Evolutionary conservation across 2,888 invertebrate genomes (phyloP).

Genomic region (Atethmia centrago): DNA sequence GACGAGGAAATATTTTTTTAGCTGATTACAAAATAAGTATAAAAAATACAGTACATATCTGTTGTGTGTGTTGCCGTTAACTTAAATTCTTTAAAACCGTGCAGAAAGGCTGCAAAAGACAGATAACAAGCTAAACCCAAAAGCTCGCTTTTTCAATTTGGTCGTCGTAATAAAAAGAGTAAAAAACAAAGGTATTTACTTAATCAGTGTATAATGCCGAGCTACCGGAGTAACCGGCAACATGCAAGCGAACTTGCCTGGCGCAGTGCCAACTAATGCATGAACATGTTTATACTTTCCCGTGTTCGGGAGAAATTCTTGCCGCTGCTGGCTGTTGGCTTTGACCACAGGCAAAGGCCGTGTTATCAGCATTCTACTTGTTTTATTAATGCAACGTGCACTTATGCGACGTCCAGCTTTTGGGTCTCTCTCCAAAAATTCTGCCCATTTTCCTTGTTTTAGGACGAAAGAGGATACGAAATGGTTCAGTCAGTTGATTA

Average conservation of each 20-base stretch:
- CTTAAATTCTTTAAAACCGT: conserved; percentile 23
- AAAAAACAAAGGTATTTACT: conserved; percentile 62
- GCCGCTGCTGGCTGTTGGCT: conserved; percentile 50
- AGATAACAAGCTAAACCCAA: conserved; percentile 53
- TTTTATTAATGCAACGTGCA: conserved; percentile 64
- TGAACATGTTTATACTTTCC: conserved; percentile 63
- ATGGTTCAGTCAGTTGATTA: conserved; percentile 30
- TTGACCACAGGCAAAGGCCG: conserved; percentile 64
- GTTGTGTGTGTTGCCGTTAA: neutral
- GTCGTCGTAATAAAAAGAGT: conserved; percentile 33
- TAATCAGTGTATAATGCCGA: conserved; percentile 61
- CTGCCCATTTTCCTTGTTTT: conserved; percentile 26
- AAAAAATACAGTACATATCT: neutral
- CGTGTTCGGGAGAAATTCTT: conserved; percentile 63
- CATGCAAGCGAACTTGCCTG: conserved; percentile 60
- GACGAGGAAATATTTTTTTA: conserved; percentile 14
- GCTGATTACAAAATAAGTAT: neutral
- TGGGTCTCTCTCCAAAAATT: conserved; percentile 35
- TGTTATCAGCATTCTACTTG: conserved; percentile 62
- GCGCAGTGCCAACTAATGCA: conserved; percentile 66
- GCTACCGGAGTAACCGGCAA: conserved; percentile 48
- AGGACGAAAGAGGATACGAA: conserved; percentile 16
- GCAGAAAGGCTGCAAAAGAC: conserved; percentile 51
- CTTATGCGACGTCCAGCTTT: conserved; percentile 41
- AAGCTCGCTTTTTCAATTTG: conserved; percentile 57